Evolutionary conservation across 2,888 invertebrate species (phyloP).

Genomic region (Trissonchulus latispiculum): DNA sequence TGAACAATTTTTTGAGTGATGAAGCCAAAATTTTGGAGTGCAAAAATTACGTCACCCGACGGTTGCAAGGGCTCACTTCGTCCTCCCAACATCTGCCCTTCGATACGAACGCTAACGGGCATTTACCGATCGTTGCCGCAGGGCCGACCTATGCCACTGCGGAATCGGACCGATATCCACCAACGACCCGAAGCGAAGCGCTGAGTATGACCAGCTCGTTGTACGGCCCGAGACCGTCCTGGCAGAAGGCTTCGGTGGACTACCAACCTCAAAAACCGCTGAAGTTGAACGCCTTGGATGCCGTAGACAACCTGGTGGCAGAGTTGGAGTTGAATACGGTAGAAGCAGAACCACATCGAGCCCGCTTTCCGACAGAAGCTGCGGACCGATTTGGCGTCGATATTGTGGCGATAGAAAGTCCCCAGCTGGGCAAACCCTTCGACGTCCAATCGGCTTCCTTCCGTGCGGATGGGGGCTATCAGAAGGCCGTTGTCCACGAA

Average conservation of each 20-base stretch:
- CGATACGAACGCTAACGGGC: neutral
- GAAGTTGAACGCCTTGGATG: neutral
- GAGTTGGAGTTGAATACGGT: slow-evolving; percentile 1
- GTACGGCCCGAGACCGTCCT: too few relatives aligned
- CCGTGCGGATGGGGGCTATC: too few relatives aligned
- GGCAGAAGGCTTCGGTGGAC: neutral
- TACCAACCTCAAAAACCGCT: neutral
- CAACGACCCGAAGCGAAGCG: neutral
- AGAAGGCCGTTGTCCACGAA: neutral
- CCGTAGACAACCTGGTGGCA: slow-evolving; percentile 1
- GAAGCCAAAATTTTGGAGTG: neutral
- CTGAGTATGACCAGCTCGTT: neutral
- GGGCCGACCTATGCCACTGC: neutral
- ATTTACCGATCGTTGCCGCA: neutral
- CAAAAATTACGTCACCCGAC: neutral
- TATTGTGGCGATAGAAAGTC: too few relatives aligned
- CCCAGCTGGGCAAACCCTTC: too few relatives aligned
- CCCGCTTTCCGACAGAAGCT: neutral
- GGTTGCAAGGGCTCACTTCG: neutral
- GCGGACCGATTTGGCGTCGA: neutral
- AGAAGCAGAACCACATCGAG: neutral
- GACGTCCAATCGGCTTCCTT: too few relatives aligned
- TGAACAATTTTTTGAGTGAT: neutral
- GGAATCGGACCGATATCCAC: neutral
- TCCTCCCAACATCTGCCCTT: neutral